A percentile compares a stretch with the other conserved stretches of the same genome.
These are phyloP conservation scores for Clusia tigrina DNA, from an alignment of 2,888 invertebrate species.

Conservation along the genomic window DNA sequence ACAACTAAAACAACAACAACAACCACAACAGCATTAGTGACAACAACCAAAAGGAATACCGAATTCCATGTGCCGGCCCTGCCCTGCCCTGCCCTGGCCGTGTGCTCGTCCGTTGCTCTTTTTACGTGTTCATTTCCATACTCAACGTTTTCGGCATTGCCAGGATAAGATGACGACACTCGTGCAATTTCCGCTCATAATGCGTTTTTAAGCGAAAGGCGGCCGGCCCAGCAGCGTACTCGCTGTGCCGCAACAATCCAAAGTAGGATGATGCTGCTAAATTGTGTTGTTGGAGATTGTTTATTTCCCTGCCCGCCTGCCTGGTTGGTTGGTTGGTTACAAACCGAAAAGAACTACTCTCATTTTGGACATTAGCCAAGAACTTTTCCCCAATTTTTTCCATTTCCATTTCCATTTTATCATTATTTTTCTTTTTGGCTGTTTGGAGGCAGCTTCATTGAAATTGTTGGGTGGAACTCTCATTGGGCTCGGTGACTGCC, in stretches of 20 bases:
- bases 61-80: not conserved
- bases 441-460: constrained; percentile 15
- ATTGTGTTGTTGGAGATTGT: constrained; percentile 17
- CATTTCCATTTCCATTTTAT: too few species aligned
- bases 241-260: too few species aligned
- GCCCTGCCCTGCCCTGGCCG: not conserved
- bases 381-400: too few species aligned
- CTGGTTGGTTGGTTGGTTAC: too few species aligned
- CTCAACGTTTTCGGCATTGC: constrained; percentile 17
- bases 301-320: constrained; percentile 16
- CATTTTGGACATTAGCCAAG: constrained; percentile 27
- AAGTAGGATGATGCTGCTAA: constrained; percentile 19
- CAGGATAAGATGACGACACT: constrained; percentile 25
- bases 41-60: not conserved
- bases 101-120: constrained; percentile 29
- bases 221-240: not conserved
- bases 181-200: constrained; percentile 26
- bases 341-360: not conserved
- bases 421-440: too few species aligned
- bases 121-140: constrained; percentile 24
- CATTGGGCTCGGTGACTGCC: not conserved
- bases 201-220: constrained; percentile 1
- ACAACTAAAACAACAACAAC: too few species aligned
- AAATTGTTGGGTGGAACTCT: constrained; percentile 1
- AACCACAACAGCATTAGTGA: not conserved